Evolutionary conservation across 2,113 vertebrate genomes (phyloP).

Genomic region (Phyllostomus discolor): DNA sequence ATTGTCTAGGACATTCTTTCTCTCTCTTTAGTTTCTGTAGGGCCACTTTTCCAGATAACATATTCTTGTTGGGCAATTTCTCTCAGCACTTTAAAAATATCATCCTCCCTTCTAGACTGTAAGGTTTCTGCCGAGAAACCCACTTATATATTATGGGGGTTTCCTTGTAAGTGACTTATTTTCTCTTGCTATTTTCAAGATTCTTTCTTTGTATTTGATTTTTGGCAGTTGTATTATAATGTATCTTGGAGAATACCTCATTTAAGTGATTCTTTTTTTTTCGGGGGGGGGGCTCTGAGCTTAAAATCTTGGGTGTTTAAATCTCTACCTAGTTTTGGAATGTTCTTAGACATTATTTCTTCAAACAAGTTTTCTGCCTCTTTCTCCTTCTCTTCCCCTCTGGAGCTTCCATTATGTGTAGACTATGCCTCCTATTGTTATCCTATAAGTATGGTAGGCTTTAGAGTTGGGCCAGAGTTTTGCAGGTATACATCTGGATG

Average conservation of each 20-base stretch:
- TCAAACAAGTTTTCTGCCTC: background rate
- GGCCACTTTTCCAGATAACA: background rate
- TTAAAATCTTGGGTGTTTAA: background rate
- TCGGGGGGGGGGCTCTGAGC: background rate
- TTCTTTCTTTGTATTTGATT: background rate
- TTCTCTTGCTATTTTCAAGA: background rate
- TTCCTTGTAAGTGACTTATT: background rate
- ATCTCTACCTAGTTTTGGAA: background rate
- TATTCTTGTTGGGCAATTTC: background rate
- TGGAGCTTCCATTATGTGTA: background rate
- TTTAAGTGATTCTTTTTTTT: background rate
- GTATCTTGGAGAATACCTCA: background rate
- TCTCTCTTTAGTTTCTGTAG: background rate
- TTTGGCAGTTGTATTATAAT: background rate
- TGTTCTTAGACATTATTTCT: background rate
- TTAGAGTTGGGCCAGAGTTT: background rate
- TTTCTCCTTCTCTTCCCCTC: background rate
- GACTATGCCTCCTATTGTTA: background rate
- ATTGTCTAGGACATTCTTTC: background rate
- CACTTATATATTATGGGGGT: background rate
- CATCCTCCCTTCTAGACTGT: background rate
- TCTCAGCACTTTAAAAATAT: background rate
- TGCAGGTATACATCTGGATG: background rate
- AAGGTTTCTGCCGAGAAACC: no score
- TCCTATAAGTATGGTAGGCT: background rate